Base-by-base conservation (phyloP, 2,113 vertebrate species). In the Corvus hawaiiensis region DNA sequence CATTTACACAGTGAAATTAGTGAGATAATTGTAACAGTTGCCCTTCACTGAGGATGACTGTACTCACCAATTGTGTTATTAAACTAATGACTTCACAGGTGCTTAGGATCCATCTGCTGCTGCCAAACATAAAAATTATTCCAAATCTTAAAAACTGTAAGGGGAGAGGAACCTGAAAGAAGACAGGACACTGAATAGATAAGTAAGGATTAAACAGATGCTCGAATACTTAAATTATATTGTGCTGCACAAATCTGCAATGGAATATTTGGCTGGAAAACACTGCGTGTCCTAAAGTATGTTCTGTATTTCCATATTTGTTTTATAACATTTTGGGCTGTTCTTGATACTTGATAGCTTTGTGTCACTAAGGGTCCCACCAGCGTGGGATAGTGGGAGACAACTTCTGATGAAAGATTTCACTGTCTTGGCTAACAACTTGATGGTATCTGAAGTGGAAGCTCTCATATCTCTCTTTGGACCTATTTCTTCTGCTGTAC, bases 31-130 rank as follows among this genome's bases (percentile, higher is more conserved):
- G 68, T 59, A 89, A 67, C 64, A 59, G 77, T 87, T 94, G 73
- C 35, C 87, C 74, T 94, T 95, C 90, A 93, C 80, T 78, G 73
- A 81, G 43, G 90, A 82, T 91, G 73, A 93, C 64, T 55, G 61
- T 78, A 72, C 30, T 91, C 84, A 89, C 26, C 64, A 84, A 82
- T 93, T 0, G 1, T 84, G 61, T 78, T 95, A 68, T 55, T 90
- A 92, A 90, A 90, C 37, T 72, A 92, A 94, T 59, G 72, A 59
- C 7, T 76, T 88, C n/a, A 63, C n/a, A 86, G 76, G 58, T 90
- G 84, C 89, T 93, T 91, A 94, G 30, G 30, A 91, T 89, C 77
- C 90, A 89, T 89, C 87, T 91, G 81, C 58, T 81, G 14, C 43
- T 87, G 24, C 41, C 63, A 94, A 89, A 94, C 35, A 79, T 37